A percentile compares a stretch with the other conserved stretches of the same genome.
phyloP scores from a whole-genome alignment of 2,888 invertebrate genomes.

The Ceriagrion tenellum region DNA sequence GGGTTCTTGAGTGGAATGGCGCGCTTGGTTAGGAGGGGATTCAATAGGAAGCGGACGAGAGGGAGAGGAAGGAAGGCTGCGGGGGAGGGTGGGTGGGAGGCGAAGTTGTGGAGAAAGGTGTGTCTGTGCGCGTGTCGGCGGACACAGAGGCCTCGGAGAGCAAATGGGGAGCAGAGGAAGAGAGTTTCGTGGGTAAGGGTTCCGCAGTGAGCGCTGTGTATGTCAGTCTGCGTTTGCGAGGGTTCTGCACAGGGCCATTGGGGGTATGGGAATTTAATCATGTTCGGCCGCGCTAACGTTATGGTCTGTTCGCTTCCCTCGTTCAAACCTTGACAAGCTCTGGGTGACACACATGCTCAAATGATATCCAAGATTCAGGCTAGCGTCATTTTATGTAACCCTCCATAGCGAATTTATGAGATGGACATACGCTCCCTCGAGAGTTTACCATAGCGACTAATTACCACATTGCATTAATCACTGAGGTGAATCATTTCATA shows the following conservation, averaged over 20 bases:
- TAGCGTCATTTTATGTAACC: neutral
- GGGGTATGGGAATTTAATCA: neutral
- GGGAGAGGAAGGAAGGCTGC: neutral
- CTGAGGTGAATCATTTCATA: no score
- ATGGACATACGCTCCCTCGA: neutral
- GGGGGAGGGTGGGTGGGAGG: neutral
- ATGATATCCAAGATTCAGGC: neutral
- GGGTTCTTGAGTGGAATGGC: slow-evolving; percentile 15
- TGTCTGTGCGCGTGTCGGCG: no score
- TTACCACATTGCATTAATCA: neutral
- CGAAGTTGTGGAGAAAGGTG: neutral
- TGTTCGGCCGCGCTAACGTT: neutral
- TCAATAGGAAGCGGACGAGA: neutral
- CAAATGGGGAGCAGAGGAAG: neutral
- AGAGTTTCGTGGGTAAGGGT: neutral
- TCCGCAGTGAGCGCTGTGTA: neutral
- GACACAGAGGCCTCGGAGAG: no score
- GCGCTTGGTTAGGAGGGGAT: neutral
- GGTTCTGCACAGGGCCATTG: neutral
- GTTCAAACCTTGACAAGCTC: neutral
- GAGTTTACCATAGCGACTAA: neutral
- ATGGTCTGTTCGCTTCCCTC: neutral
- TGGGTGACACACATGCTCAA: neutral
- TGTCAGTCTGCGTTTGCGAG: neutral
- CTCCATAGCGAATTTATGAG: neutral